phyloP scores from a whole-genome alignment of 2,797 vertebrate species.

The Petrocephalus sullivani region DNA sequence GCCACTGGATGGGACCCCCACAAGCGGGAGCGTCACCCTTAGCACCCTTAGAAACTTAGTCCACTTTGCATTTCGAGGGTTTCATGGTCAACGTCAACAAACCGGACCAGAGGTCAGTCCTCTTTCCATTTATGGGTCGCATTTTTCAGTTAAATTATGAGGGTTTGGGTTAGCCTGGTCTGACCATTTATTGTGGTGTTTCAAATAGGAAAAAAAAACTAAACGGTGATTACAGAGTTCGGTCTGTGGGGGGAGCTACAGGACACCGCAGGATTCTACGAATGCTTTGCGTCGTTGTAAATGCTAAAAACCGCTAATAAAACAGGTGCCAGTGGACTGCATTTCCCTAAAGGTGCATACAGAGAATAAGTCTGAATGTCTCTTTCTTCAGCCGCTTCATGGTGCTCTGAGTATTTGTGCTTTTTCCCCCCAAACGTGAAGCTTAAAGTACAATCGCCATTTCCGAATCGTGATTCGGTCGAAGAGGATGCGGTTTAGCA shows the following conservation, averaged over 20 bases:
- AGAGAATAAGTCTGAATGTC: constrained; percentile 53
- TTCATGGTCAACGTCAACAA: neutral
- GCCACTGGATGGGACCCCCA: constrained; percentile 23
- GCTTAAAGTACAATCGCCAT: constrained; percentile 15
- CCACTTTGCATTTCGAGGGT: constrained; percentile 27
- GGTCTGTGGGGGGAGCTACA: constrained; percentile 1
- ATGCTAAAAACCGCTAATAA: neutral
- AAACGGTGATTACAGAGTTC: constrained; percentile 5
- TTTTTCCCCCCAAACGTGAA: neutral
- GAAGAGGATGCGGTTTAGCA: neutral
- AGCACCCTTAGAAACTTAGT: constrained; percentile 50
- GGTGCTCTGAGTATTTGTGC: constrained; percentile 23
- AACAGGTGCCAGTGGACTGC: constrained; percentile 30
- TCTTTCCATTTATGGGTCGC: neutral
- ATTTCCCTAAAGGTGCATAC: constrained; percentile 62
- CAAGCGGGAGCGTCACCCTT: constrained; percentile 50
- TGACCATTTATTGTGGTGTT: neutral
- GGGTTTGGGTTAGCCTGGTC: neutral
- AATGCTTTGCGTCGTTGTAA: neutral
- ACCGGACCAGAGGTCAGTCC: neutral
- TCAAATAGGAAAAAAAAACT: neutral
- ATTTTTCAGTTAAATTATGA: neutral
- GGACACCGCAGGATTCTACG: neutral
- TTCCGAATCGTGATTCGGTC: neutral
- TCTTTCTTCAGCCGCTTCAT: constrained; percentile 58